Percentiles rank a stretch among this genome's conserved stretches.
phyloP scores from a whole-genome alignment of 2,113 vertebrate species.

The Polyodon spathula region DNA sequence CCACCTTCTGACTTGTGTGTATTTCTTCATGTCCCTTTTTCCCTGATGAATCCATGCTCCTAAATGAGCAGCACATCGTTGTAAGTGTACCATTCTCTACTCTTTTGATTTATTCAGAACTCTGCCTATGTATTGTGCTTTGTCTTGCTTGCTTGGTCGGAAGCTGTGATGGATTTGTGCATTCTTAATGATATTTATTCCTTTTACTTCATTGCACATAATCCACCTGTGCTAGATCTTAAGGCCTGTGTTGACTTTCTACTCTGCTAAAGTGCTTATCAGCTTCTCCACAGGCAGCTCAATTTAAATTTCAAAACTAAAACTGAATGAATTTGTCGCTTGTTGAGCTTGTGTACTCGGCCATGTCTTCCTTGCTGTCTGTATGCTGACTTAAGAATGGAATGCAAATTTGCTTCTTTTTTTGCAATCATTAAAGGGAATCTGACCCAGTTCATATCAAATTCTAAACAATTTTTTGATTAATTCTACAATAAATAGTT shows the following conservation, averaged over 20 bases:
- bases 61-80: background rate
- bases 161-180: constrained; percentile 48
- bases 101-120: constrained; percentile 23
- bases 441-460: background rate
- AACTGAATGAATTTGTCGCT: constrained; percentile 52
- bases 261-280: constrained; percentile 67
- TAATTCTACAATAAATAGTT: background rate
- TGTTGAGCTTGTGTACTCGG: constrained; percentile 34
- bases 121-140: constrained; percentile 28
- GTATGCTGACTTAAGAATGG: constrained; percentile 36
- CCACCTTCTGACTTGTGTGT: too few relatives aligned
- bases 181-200: constrained; percentile 61
- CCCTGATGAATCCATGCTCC: background rate
- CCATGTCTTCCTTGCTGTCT: constrained; percentile 4
- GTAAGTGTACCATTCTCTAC: background rate
- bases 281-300: constrained; percentile 62
- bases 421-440: background rate
- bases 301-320: constrained; percentile 73
- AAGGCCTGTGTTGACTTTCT: constrained; percentile 52
- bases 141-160: constrained; percentile 41
- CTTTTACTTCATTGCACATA: constrained; percentile 63
- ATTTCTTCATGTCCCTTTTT: too few relatives aligned
- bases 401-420: constrained; percentile 21
- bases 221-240: constrained; percentile 61
- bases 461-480: background rate